phyloP scores from a whole-genome alignment of 2,797 vertebrate species.

The Moxostoma hubbsi region DNA sequence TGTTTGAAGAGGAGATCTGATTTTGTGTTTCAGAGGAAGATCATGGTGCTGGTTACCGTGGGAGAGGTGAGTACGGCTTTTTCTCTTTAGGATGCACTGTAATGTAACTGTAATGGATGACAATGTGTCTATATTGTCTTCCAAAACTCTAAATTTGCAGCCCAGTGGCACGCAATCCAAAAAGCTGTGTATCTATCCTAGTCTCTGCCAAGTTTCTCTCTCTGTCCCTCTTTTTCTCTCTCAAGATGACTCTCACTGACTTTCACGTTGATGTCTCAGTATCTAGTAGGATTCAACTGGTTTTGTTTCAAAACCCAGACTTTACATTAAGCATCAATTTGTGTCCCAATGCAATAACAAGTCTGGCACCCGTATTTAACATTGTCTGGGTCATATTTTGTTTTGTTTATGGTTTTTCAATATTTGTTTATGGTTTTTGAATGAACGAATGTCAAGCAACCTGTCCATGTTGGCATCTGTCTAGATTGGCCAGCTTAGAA shows the following conservation, averaged over 20 bases:
- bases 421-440: no score
- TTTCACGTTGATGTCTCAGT: no score
- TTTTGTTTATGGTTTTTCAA: no score
- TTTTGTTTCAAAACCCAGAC: no score
- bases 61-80: constrained; percentile 53
- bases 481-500: no score
- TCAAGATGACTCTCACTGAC: neutral
- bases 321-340: no score
- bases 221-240: neutral
- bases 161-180: constrained; percentile 16
- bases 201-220: constrained; percentile 38
- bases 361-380: no score
- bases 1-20: neutral
- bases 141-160: constrained; percentile 14
- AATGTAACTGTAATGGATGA: neutral
- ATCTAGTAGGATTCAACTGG: no score
- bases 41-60: neutral
- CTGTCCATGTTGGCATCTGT: no score
- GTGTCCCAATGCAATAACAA: no score
- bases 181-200: constrained; percentile 20
- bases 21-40: constrained; percentile 22
- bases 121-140: constrained; percentile 7
- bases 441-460: no score
- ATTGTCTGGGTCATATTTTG: no score
- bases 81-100: constrained; percentile 4